These are phyloP conservation scores for Myotis brandtii DNA, from an alignment of 2,113 vertebrate genomes.

Conservation along the genomic window DNA sequence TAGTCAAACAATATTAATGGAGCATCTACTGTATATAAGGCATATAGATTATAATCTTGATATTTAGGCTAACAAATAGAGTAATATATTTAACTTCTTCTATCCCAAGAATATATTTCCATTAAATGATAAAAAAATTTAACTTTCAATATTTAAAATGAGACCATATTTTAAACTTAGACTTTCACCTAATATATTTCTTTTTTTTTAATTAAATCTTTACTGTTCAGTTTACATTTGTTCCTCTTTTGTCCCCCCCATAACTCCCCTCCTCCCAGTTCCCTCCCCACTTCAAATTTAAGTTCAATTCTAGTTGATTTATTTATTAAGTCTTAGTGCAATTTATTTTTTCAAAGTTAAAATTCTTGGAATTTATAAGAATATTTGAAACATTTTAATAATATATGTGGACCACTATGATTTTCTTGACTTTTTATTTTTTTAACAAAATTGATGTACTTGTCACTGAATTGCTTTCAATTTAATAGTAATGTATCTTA, in stretches of 20 bases:
- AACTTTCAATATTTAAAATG: background rate
- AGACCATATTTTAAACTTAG: background rate
- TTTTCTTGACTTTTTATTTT: background rate
- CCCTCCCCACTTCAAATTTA: too few species aligned
- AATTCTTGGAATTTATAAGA: background rate
- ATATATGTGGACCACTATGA: background rate
- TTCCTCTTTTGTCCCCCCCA: too few species aligned
- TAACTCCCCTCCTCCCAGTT: too few species aligned
- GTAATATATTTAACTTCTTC: background rate
- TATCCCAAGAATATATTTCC: background rate
- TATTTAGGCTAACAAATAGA: background rate
- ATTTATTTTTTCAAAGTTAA: constrained; percentile 28
- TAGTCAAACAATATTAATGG: background rate
- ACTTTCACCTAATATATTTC: background rate
- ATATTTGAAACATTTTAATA: background rate
- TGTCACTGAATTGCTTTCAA: background rate
- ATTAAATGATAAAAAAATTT: background rate
- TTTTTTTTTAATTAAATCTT: too few species aligned
- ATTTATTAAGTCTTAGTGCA: background rate
- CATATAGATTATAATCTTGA: background rate
- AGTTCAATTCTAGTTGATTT: background rate
- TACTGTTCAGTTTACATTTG: too few species aligned
- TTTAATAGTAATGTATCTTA: background rate
- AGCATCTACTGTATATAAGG: background rate
- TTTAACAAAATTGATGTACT: background rate